A percentile compares a stretch with the other conserved stretches of the same genome.
Evolutionary conservation across 2,113 vertebrate species (phyloP).

Genomic region (Elaphurus davidianus): DNA sequence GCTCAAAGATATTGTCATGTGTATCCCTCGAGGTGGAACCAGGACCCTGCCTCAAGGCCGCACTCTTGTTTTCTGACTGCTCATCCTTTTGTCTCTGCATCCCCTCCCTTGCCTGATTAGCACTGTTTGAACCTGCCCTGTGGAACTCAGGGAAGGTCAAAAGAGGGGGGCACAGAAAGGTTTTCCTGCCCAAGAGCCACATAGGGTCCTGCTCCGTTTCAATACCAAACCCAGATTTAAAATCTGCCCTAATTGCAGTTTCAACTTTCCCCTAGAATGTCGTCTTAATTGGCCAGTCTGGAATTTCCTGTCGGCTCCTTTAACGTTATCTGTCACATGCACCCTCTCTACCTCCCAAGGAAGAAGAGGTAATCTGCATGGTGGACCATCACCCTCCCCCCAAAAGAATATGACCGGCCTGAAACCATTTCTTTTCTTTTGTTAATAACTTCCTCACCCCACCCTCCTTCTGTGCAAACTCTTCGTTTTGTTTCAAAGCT

Average conservation of each 20-base stretch:
- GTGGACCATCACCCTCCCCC: neutral
- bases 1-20: neutral
- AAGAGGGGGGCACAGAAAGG: neutral
- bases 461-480: neutral
- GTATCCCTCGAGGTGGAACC: neutral
- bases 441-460: neutral
- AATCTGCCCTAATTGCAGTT: neutral
- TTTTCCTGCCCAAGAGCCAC: neutral
- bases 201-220: neutral
- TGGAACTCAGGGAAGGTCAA: neutral
- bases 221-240: neutral
- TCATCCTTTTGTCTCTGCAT: neutral
- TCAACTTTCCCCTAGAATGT: neutral
- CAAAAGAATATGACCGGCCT: neutral
- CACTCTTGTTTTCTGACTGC: neutral
- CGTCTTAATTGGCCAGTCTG: neutral
- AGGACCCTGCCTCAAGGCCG: neutral
- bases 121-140: neutral
- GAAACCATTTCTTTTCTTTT: neutral
- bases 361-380: neutral
- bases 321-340: rapidly evolving
- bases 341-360: neutral
- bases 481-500: neutral
- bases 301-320: neutral
- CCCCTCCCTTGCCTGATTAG: neutral